Evolutionary conservation across 2,113 vertebrate genomes (phyloP).

Genomic region (Prionailurus bengalensis): DNA sequence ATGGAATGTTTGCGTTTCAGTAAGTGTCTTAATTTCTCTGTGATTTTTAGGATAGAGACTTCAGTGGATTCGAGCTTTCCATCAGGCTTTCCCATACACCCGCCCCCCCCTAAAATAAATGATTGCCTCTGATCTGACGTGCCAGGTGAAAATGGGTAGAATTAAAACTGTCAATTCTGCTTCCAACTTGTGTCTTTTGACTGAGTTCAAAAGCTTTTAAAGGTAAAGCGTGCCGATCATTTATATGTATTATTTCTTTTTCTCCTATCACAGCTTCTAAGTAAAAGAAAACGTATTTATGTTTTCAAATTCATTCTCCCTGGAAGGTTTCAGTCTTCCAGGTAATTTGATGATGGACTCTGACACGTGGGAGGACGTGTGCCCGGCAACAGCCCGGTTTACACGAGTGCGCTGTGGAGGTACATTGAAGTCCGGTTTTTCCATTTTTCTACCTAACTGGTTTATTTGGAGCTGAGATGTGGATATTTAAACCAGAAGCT

Average conservation of each 20-base stretch:
- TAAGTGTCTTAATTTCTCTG: conserved; percentile 43
- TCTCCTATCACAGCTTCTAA: conserved; percentile 66
- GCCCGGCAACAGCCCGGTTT: background rate
- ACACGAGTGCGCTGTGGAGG: background rate
- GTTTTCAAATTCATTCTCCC: conserved; percentile 67
- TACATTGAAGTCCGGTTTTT: background rate
- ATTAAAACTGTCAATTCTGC: conserved; percentile 77
- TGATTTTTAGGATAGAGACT: conserved; percentile 33
- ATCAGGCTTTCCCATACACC: conserved; percentile 35
- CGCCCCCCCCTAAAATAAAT: conserved; percentile 63
- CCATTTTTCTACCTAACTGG: background rate
- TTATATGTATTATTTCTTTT: conserved; percentile 81
- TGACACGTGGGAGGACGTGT: background rate
- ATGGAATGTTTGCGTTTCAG: conserved; percentile 47
- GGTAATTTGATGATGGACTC: conserved; percentile 58
- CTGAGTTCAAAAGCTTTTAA: conserved; percentile 77
- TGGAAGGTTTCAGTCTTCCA: conserved; percentile 56
- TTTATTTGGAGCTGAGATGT: background rate
- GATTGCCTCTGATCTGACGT: conserved; percentile 61
- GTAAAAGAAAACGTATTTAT: conserved; percentile 49
- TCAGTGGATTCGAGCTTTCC: conserved; percentile 31
- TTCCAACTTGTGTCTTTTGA: conserved; percentile 77
- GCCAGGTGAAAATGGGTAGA: conserved; percentile 74
- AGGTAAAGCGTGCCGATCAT: conserved; percentile 73
- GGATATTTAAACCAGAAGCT: background rate